Evolutionary conservation across 2,113 vertebrate species (phyloP), one percentile per base, ranked within the genome.

Genomic region (Monopterus albus): DNA sequence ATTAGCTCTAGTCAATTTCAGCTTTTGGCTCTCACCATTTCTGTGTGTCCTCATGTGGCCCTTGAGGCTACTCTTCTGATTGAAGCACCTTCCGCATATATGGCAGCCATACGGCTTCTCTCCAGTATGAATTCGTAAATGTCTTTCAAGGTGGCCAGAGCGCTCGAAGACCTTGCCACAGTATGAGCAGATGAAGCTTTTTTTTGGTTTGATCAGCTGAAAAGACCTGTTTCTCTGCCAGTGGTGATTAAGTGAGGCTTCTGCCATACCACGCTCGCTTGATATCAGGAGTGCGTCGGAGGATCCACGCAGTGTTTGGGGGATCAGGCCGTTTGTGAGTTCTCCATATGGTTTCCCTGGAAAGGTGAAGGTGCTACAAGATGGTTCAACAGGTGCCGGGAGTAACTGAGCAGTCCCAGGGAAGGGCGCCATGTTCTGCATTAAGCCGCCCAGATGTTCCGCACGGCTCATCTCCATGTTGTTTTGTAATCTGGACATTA

Each of bases 21-120:
- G n/a, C n/a, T n/a, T n/a, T n/a, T n/a, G n/a, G n/a, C 17, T 3
- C 87, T 55, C 65, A 90, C 87, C 81, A 0, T 73, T 78, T 23
- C 84, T 66, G 82, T 91, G 90, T 1, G 89, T 91, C 76, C 75
- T 90, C 90, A 91, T 90, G 86, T 91, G 90, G 14, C 87, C 72
- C 61, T 91, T 91, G 1, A 93, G 89, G 82, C 91, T 93, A 14
- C 90, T 87, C 42, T 91, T 90, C 78, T 92, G 92, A 60, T 89
- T 91, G 78, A 93, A 93, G 66, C 87, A 90, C 51, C 91, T 75
- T 7, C 92, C 91, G 15, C 92, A 93, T 57, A 92, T 73, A 0
- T 86, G 84, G 35, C 92, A 93, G 12, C 89, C 88, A 2, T 90
- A 93, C 6, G 92, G 92, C 40, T 92, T 92, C 83, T 93, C 92